These are phyloP conservation scores for Drosophila eohydei DNA, from an alignment of 2,888 invertebrate genomes.

Conservation along the genomic window DNA sequence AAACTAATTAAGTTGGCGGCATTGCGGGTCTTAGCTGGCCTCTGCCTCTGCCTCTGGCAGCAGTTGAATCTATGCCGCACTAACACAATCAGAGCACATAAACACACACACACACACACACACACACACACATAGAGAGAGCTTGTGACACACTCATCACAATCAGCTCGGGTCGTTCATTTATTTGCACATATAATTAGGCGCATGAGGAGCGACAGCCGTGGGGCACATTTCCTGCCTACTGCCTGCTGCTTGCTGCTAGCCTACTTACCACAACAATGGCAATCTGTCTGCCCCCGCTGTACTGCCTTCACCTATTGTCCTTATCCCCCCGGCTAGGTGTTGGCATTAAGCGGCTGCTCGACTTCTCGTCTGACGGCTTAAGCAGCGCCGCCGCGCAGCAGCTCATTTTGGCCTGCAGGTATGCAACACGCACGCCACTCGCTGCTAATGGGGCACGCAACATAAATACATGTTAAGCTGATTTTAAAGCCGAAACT, in stretches of 20 bases:
- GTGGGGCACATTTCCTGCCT: constrained; percentile 64
- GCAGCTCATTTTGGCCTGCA: constrained; percentile 23
- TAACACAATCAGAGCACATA: constrained; percentile 34
- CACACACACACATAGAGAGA: constrained; percentile 8
- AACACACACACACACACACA: constrained; percentile 2
- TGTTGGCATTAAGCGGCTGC: constrained; percentile 32
- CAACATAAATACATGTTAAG: neutral
- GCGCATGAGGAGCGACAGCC: constrained; percentile 66
- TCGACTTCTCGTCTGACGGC: constrained; percentile 9
- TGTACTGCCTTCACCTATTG: neutral
- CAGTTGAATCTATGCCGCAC: constrained; percentile 40
- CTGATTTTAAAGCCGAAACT: constrained; percentile 1
- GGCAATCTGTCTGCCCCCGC: constrained; percentile 13
- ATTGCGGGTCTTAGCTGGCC: constrained; percentile 39
- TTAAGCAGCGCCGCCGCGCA: constrained; percentile 12
- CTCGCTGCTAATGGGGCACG: constrained; percentile 23
- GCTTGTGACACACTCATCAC: constrained; percentile 51
- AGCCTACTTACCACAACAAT: constrained; percentile 29
- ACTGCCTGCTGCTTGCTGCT: constrained; percentile 1
- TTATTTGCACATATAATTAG: constrained; percentile 82
- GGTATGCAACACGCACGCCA: constrained; percentile 32
- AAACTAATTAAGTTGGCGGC: constrained; percentile 61
- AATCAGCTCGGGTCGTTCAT: constrained; percentile 72
- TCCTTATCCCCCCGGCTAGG: constrained; percentile 3
- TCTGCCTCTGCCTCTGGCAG: constrained; percentile 23